Evolutionary conservation across 2,797 vertebrate genomes (phyloP), one percentile per base, ranked within the genome.

Genomic region (Catharus ustulatus): DNA sequence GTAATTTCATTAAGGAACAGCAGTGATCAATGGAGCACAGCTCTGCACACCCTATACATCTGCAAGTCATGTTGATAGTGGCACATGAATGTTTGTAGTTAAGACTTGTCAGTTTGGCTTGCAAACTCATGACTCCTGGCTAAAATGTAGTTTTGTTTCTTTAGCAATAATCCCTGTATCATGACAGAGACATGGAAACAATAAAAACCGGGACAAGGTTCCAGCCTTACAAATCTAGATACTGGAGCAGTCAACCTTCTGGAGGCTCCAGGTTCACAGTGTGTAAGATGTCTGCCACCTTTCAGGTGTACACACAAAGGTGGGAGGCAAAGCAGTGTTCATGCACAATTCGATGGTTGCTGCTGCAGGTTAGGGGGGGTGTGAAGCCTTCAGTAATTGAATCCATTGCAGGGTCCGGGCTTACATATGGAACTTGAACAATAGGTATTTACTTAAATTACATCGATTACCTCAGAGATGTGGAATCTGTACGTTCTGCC

Each of bases 401-500:
- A 86, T 67, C 66, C 58, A 8, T 63, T 5, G 13, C 52, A 69
- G 29, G 66, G 84, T 76, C 61, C 1, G 1, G 30, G 13, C 13
- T 86, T 74, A 67, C 80, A 84, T 84, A 84, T 76, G 87, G 96
- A 87, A 96, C 66, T 73, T 7, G 62, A 94, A 94, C 94, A 95
- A 96, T 91, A 90, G 83, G 77, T 88, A 90, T 91, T 86, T 81
- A 74, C 91, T 96, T 91, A 94, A 92, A 93, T 94, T 91, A 89
- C 94, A 90, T 0, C 68, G 84, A 85, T 93, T 96, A 96, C 96
- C 87, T 95, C 95, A 95, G 93, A 95, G 71, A 93, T 90, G 88
- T 89, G 95, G 95, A 95, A 96, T 96, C 93, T 55, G 22, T 66
- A 61, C 1, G 61, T 84, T 89, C 94, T 93, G 77, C 92, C 90